phyloP scores from a whole-genome alignment of 2,888 invertebrate species.

The Stictocephala bisonia region DNA sequence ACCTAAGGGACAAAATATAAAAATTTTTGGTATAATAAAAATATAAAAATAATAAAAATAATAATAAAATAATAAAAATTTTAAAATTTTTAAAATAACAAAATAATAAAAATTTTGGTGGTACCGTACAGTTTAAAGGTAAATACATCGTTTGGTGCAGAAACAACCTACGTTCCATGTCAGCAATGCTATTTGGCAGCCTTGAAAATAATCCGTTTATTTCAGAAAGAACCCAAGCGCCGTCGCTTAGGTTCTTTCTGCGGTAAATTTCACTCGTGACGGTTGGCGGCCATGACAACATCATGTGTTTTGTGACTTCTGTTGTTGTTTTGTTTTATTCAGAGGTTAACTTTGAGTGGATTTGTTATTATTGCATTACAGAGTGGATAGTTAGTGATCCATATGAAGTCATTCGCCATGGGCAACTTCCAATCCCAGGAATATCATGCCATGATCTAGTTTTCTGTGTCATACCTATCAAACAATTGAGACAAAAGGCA shows the following conservation, averaged over 20 bases:
- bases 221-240: conserved; percentile 45
- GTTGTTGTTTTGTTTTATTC: conserved; percentile 7
- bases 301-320: conserved; percentile 10
- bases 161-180: conserved; percentile 36
- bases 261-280: conserved; percentile 41
- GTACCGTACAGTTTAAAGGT: conserved; percentile 22
- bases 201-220: conserved; percentile 45
- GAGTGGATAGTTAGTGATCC: too few species aligned
- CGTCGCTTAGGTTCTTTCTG: conserved; percentile 42
- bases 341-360: too few species aligned
- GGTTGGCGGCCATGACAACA: background rate
- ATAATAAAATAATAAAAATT: too few species aligned
- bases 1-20: conserved; percentile 10
- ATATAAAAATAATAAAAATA: too few species aligned
- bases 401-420: too few species aligned
- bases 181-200: conserved; percentile 41
- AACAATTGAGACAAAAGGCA: too few species aligned
- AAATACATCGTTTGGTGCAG: conserved; percentile 45
- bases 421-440: too few species aligned
- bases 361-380: too few species aligned
- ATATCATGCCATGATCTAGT: too few species aligned
- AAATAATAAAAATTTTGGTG: background rate
- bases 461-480: too few species aligned
- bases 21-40: too few species aligned
- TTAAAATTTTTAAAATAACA: too few species aligned